Evolutionary conservation across 2,113 vertebrate species (phyloP), one percentile per base, ranked within the genome.

Genomic region (Amazona guildingii): DNA sequence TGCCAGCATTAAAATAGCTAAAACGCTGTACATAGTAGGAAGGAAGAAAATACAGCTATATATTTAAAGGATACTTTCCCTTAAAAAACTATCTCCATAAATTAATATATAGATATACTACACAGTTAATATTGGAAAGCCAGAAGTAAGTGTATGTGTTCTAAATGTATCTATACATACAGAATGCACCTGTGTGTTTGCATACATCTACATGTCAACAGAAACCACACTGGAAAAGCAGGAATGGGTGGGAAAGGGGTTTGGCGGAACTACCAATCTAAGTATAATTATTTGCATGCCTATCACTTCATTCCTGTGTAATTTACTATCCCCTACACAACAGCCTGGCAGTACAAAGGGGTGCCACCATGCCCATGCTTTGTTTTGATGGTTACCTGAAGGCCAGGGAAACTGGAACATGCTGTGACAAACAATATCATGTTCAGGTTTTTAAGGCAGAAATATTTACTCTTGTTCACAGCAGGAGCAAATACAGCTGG

Each of bases 1-100:
- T 90, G 84, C 73, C 63, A 88, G 83, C 87, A 92, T 81, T 95
- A 92, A 97, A 97, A 91, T 49, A 84, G 62, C 44, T 83, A 89
- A 91, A 96, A 94, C 35, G 52, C 63, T 89, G 64, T 52, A 89
- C 24, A 28, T 13, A 72, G 66, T 25, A 51, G 52, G 63, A 84
- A 48, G n/a, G 44, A 13, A 75, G 93, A 83, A 81, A 86, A 68
- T 23, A 77, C 7, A 23, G 52, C 23, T 44, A 8, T n/a, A 8
- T 68, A 49, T 74, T 77, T 81, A 41, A 81, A 88, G 33, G n/a
- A 15, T 25, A 41, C 31, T 46, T 78, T 82, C 37, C 33, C 17
- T 86, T 90, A 64, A 63, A 73, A n/a, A 52, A 16, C 7, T 54
- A 61, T 49, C 15, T 78, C 33, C 19, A 1, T 57, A 7, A 74